Base-by-base conservation (phyloP, 2,113 vertebrate species). In the Ammospiza nelsoni region DNA sequence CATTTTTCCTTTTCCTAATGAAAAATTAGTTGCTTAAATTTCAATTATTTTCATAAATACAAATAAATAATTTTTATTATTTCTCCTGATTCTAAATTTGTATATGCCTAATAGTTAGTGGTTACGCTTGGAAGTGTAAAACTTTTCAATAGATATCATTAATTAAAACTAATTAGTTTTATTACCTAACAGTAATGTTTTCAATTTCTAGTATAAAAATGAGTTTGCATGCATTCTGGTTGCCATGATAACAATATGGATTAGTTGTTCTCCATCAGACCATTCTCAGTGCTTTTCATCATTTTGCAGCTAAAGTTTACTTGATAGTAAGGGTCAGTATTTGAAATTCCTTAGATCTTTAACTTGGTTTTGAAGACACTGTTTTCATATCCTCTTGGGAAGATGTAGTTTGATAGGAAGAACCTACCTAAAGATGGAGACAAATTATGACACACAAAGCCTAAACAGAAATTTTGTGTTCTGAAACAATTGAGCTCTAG, bases 101-200 rank as follows among this genome's bases (percentile, higher is more conserved):
- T 46, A 16, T 49, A 68, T 54, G 62, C 25, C 14, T 61, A 51
- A 35, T 67, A 61, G 12, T n/a, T 71, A 67, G 17, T 31, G 55
- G 9, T 49, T 74, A 28, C 0, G 0, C 44, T 82, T 78, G 31
- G 17, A 89, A 94, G 52, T 48, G 29, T 65, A 44, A n/a, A 76
- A 23, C 4, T 65, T 90, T 87, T 90, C 35, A 82, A 85, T 29
- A 78, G 20, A 67, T 89, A 91, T 59, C 80, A 88, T 79, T 85
- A 95, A 96, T 95, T 96, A 90, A 92, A 96, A 84, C 46, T 82
- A 91, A 95, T 95, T 96, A 81, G 12, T 72, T 96, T 96, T 92
- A 81, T 61, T 82, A 90, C 69, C 87, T 97, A 94, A 94, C 82
- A 97, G 46, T 86, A 84, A 93, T 87, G 59, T 92, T 97, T 96